These are phyloP conservation scores for Poecile montanus DNA, from an alignment of 2,797 vertebrate genomes.

Conservation along the genomic window DNA sequence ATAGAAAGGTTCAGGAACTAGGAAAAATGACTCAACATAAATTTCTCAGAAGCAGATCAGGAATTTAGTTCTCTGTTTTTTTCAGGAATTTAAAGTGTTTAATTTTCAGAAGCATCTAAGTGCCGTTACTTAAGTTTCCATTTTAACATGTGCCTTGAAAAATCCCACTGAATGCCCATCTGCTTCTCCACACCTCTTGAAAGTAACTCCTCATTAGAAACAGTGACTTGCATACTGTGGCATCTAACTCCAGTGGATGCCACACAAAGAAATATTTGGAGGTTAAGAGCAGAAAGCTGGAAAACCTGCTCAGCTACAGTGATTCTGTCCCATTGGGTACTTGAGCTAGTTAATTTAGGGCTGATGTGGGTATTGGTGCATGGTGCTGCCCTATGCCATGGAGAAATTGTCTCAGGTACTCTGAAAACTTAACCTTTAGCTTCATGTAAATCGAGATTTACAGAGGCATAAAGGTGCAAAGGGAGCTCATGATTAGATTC, in stretches of 20 bases:
- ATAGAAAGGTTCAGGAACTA: not conserved
- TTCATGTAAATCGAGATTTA: slow-evolving; percentile 7
- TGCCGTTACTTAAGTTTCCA: not conserved
- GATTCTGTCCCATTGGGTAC: not conserved
- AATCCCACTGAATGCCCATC: not conserved
- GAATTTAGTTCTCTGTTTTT: not conserved
- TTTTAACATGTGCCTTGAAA: not conserved
- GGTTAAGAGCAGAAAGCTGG: not conserved
- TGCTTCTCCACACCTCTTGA: not conserved
- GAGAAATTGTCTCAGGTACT: not conserved
- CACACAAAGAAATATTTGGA: not conserved
- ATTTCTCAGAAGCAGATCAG: not conserved
- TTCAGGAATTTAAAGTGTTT: not conserved
- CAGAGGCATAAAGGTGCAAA: slow-evolving; percentile 20
- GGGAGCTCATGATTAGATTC: not conserved
- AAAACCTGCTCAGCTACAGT: not conserved
- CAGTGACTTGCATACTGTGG: not conserved
- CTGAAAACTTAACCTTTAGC: slow-evolving; percentile 30
- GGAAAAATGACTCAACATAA: not conserved
- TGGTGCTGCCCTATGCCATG: not conserved
- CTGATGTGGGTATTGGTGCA: not conserved
- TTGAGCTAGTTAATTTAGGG: not conserved
- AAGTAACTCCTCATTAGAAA: not conserved
- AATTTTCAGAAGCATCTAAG: not conserved
- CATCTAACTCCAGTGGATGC: not conserved